Base-by-base conservation (phyloP, 2,888 invertebrate species). In the Melanophora roralis region DNA sequence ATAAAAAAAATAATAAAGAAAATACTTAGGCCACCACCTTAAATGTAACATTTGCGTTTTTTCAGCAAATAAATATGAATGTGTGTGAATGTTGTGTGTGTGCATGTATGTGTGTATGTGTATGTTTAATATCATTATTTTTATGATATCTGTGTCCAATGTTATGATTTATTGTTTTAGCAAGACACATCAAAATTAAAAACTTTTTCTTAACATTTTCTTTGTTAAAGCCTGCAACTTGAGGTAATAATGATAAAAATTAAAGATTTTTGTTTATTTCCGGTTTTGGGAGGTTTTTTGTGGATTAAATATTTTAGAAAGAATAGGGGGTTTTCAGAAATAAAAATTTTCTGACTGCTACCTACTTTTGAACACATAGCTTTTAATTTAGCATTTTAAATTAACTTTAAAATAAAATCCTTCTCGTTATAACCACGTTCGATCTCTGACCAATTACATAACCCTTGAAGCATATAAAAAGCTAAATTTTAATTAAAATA, bases 101-200 rank as follows among this genome's bases (percentile, higher is more conserved):
- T 55, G 34, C 59, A 23, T 59, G 11, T 47, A 53, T 40, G 14
- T 55, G 34, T 64, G 23, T 59, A 49, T 57, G 14, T 55, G 34
- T 64, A 23, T 59, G 57, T 64, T 67, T 68, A 76, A 76, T 78
- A 76, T 79, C 87, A 86, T 88, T 86, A 88, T 88, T 89, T 89
- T 87, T 89, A 88, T 88, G 89, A 89, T 89, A 89, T 89, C 89
- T 89, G 87, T 87, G 89, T 89, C 89, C 88, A 89, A 89, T 89
- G 88, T 88, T 83, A 85, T 89, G 89, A 89, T 89, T 89, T 89
- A 89, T 89, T 86, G 86, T 84, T 69, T 84, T 83, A 84, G 85
- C 86, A 86, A 86, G 87, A 87, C 86, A 84, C 84, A 84, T 84
- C 87, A 86, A 85, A 86, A 87, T 86, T 87, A 84, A 84, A 85